A percentile compares a stretch with the other conserved stretches of the same genome.
Conservation (phyloP, 2,797 vertebrate genomes). For the Phrynocephalus vlangalii region DNA sequence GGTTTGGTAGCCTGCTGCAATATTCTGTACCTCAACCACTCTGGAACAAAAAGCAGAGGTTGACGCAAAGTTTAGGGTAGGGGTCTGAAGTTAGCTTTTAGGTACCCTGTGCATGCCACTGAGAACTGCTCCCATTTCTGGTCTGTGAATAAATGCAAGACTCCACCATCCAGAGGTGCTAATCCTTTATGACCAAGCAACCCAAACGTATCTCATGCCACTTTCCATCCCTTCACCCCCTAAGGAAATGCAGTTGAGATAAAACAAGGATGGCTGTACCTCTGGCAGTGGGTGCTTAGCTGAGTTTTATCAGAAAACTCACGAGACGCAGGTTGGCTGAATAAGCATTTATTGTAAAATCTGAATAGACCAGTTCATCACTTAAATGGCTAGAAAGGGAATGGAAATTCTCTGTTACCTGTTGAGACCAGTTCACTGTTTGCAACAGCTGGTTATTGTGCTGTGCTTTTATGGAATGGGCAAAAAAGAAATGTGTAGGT, state of each 20-base stretch:
- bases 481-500: slow-evolving; percentile 2
- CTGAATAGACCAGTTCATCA: slow-evolving; percentile 21
- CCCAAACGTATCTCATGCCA: neutral
- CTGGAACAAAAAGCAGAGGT: slow-evolving; percentile 60
- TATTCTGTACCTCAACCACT: slow-evolving; percentile 63
- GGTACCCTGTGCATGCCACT: slow-evolving; percentile 60
- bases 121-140: slow-evolving; percentile 58
- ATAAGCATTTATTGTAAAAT: slow-evolving; percentile 33
- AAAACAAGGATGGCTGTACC: slow-evolving; percentile 52
- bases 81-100: slow-evolving; percentile 58
- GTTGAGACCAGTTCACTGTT: slow-evolving; percentile 37
- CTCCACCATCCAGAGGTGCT: slow-evolving; percentile 51
- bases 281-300: slow-evolving; percentile 42
- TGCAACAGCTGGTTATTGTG: neutral
- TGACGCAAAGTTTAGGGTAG: slow-evolving; percentile 37
- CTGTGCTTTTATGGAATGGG: slow-evolving; percentile 14
- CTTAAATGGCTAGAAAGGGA: neutral
- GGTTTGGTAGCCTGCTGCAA: slow-evolving; percentile 54
- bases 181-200: slow-evolving; percentile 46
- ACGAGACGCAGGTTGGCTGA: slow-evolving; percentile 31
- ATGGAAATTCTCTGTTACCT: slow-evolving; percentile 3
- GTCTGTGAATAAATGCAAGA: slow-evolving; percentile 41
- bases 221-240: slow-evolving; percentile 54
- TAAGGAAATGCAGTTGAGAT: slow-evolving; percentile 36
- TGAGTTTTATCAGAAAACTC: slow-evolving; percentile 27